Base-by-base conservation (phyloP, 2,797 vertebrate species). In the Chelmon rostratus region DNA sequence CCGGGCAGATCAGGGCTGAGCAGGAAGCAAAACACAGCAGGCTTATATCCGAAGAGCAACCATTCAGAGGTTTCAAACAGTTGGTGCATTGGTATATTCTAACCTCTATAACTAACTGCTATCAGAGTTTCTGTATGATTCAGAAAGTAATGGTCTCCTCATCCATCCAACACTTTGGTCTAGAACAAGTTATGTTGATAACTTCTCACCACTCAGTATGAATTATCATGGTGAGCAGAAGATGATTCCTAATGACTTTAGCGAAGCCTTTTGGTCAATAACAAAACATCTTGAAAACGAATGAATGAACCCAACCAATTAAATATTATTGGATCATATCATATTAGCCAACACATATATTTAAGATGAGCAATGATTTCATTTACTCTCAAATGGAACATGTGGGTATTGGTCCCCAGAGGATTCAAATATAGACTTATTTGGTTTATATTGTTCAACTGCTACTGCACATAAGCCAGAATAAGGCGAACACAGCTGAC, bases 1-100 rank as follows among this genome's bases (percentile, higher is more conserved):
- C 76, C 0, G 93, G 91, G 73, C 96, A 96, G 64, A 92, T 70
- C 31, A 92, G 61, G 7, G 78, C 95, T 96, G 16, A 4, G 35
- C 12, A 37, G 5, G 19, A 49, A 58, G 6, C 2, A 75, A 57
- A 61, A 59, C 33, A 75, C 7, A 75, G 73, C 62, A 59, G 15
- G 47, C 15, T 53, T n/a, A 79, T 9, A 49, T 0, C 63, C 5
- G 7, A 52, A 42, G 0, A 19, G 35, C 5, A 23, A 42, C 4
- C 8, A n/a, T 35, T 57, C 0, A 57, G 13, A 31, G 13, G n/a
- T 1, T 25, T 49, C 6, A 40, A 25, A 18, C n/a, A 52, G 44
- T 21, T 37, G 15, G 19, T 38, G 8, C 28, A 61, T 21, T 18
- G 25, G 25, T 16, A 9, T 18, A 8, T 46, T 42, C 37, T 40